phyloP scores from a whole-genome alignment of 2,888 invertebrate species.

The Pyrrhosoma nymphula region DNA sequence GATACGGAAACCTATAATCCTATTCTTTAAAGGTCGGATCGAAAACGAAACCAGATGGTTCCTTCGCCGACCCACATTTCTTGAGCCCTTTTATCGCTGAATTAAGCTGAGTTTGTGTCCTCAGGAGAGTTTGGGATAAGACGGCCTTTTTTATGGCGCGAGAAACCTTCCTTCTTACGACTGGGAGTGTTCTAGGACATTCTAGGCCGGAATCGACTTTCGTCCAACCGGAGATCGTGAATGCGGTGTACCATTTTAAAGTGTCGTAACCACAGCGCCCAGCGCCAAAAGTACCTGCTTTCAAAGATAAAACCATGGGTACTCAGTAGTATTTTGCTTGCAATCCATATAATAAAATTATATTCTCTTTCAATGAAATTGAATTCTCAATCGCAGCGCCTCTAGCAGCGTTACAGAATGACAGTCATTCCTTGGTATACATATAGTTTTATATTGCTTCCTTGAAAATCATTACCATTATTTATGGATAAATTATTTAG shows the following conservation, averaged over 20 bases:
- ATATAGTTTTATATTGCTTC: too few species aligned
- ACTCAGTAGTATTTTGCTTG: too few species aligned
- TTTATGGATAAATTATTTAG: too few species aligned
- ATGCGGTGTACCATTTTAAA: background rate
- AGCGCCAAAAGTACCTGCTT: too few species aligned
- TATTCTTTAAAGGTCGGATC: background rate
- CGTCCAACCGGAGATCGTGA: background rate
- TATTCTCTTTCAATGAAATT: too few species aligned
- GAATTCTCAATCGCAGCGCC: too few species aligned
- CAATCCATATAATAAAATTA: too few species aligned
- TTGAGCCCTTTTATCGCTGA: background rate
- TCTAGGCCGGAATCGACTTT: background rate
- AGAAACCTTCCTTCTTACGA: background rate
- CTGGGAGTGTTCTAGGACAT: background rate
- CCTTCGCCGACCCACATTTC: background rate
- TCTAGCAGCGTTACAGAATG: too few species aligned
- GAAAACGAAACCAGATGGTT: constrained; percentile 18
- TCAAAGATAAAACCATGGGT: too few species aligned
- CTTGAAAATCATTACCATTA: too few species aligned
- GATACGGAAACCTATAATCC: constrained; percentile 8
- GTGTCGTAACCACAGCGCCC: background rate
- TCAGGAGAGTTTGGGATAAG: background rate
- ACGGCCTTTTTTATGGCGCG: background rate
- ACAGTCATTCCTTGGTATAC: too few species aligned
- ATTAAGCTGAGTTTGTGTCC: background rate